These are phyloP conservation scores for Adelognathus sp. DNA, from an alignment of 2,888 invertebrate genomes.

Conservation along the genomic window DNA sequence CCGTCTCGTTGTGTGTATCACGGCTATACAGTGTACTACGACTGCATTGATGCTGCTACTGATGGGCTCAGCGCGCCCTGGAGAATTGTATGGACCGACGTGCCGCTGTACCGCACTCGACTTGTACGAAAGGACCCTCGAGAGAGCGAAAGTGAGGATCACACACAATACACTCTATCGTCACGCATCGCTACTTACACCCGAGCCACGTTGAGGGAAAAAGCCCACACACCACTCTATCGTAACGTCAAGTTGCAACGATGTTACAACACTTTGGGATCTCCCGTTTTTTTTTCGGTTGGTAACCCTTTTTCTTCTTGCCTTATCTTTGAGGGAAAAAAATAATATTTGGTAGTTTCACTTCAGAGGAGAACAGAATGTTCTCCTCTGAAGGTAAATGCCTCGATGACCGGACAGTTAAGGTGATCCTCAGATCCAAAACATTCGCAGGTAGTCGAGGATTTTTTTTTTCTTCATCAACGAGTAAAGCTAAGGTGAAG, in stretches of 20 bases:
- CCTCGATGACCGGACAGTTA: too few species aligned
- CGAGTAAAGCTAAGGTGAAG: too few species aligned
- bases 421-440: too few species aligned
- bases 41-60: constrained; percentile 7
- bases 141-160: too few species aligned
- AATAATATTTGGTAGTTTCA: too few species aligned
- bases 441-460: too few species aligned
- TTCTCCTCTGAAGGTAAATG: too few species aligned
- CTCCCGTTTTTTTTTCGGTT: background rate
- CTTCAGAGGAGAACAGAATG: too few species aligned
- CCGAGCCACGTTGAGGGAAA: background rate
- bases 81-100: constrained; percentile 20
- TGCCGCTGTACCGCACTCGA: constrained; percentile 22
- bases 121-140: constrained; percentile 42
- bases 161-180: background rate
- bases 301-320: background rate
- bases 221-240: constrained; percentile 1
- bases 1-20: background rate
- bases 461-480: too few species aligned
- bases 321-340: too few species aligned
- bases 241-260: background rate
- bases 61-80: background rate
- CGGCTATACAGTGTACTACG: background rate
- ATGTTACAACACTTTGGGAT: background rate
- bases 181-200: background rate